These are phyloP conservation scores for Plestiodon gilberti DNA, from an alignment of 2,113 vertebrate genomes.

Conservation along the genomic window DNA sequence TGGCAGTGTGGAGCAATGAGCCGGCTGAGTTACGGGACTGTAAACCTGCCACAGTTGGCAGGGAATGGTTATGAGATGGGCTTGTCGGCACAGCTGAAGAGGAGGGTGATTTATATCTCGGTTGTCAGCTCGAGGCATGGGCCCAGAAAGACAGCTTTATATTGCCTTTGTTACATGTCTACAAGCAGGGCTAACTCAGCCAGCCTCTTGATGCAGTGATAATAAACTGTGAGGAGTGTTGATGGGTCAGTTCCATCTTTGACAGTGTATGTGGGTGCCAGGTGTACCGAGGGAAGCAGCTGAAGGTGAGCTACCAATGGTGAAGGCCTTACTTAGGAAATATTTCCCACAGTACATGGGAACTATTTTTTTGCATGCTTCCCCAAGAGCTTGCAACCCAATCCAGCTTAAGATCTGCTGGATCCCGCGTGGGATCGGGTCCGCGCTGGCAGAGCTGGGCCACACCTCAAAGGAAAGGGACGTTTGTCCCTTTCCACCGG, in stretches of 20 bases:
- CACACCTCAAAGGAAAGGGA: too few species aligned
- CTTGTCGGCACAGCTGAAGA: background rate
- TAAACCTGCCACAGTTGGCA: constrained; percentile 20
- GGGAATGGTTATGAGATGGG: background rate
- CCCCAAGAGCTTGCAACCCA: too few species aligned
- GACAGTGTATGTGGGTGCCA: constrained; percentile 7
- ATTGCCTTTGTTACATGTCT: background rate
- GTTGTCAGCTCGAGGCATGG: constrained; percentile 11
- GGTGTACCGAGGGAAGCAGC: constrained; percentile 19
- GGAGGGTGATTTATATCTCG: background rate
- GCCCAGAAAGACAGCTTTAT: background rate
- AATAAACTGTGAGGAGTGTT: background rate
- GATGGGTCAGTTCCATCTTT: constrained; percentile 3
- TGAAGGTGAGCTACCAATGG: background rate
- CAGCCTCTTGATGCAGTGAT: constrained; percentile 9
- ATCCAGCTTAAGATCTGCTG: too few species aligned
- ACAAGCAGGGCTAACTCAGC: background rate
- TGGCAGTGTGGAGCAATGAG: rapidly evolving
- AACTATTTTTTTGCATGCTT: too few species aligned
- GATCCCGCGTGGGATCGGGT: too few species aligned
- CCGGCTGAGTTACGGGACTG: background rate
- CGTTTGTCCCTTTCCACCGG: too few species aligned
- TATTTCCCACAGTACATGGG: too few species aligned
- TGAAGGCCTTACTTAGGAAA: too few species aligned
- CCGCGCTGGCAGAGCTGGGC: too few species aligned